These are phyloP conservation scores for Bombyx huttoni DNA, from an alignment of 2,888 invertebrate genomes.

Conservation along the genomic window DNA sequence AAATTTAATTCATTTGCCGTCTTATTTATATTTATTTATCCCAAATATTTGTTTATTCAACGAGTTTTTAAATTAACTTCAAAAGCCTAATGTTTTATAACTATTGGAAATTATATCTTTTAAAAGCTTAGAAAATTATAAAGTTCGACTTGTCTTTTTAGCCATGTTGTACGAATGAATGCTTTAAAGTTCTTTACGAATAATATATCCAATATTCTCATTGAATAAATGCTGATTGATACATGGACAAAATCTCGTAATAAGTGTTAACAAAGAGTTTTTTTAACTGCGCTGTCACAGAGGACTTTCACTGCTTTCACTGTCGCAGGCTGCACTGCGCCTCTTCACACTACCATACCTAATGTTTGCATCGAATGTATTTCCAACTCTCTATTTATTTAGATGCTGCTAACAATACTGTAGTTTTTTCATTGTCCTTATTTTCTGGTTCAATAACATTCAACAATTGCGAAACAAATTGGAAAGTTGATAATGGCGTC, in stretches of 20 bases:
- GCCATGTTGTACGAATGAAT: no score
- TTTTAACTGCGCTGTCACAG: slow-evolving; percentile 19
- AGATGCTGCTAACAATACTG: slow-evolving; percentile 49
- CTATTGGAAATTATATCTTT: no score
- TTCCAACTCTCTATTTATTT: slow-evolving; percentile 62
- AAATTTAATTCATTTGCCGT: not conserved
- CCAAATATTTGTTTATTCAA: not conserved
- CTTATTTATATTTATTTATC: not conserved
- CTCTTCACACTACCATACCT: slow-evolving; percentile 34
- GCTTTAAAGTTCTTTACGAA: no score
- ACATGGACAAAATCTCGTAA: slow-evolving; percentile 21
- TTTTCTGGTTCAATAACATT: slow-evolving; percentile 37
- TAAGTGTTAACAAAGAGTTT: slow-evolving; percentile 34
- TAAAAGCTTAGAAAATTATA: no score
- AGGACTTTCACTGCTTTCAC: slow-evolving; percentile 68
- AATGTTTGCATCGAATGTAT: slow-evolving; percentile 25
- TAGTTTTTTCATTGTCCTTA: slow-evolving; percentile 53
- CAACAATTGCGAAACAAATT: slow-evolving; percentile 51
- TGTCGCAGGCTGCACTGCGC: slow-evolving; percentile 40
- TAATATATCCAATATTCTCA: no score
- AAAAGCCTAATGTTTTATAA: no score
- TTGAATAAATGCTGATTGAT: not conserved
- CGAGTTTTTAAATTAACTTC: not conserved
- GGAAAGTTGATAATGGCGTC: slow-evolving; percentile 51
- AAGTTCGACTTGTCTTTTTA: no score